Conservation (phyloP, 2,888 invertebrate species). For the Drosophila eohydei region DNA sequence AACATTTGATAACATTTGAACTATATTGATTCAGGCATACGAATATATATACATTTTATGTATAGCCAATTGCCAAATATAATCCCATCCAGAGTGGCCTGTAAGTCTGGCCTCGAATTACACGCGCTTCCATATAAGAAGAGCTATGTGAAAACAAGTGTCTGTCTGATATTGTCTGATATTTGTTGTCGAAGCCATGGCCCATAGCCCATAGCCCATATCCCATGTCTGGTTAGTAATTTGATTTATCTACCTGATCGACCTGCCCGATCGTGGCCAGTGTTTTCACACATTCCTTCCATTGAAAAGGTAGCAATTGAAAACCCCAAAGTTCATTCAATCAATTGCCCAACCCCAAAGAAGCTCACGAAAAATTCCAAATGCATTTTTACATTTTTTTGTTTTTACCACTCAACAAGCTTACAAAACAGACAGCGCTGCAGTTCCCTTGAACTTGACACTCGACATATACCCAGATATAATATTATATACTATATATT, state of each 20-base stretch:
- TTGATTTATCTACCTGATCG: constrained; percentile 7
- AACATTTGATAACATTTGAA: too few relatives aligned
- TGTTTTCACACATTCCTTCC: constrained; percentile 65
- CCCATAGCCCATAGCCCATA: not conserved
- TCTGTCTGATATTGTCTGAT: constrained; percentile 8
- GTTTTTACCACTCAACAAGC: constrained; percentile 42
- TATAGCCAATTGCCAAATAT: not conserved
- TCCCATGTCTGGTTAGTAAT: constrained; percentile 30
- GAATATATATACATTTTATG: not conserved
- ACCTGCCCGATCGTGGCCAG: constrained; percentile 22
- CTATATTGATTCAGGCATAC: not conserved
- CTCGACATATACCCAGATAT: constrained; percentile 49
- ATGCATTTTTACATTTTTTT: constrained; percentile 33
- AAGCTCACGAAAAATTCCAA: constrained; percentile 30
- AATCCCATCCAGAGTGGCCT: not conserved
- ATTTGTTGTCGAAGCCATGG: not conserved
- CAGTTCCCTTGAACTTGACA: constrained; percentile 84
- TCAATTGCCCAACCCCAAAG: constrained; percentile 52
- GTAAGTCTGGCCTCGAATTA: not conserved
- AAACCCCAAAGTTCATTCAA: constrained; percentile 73
- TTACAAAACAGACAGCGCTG: constrained; percentile 65
- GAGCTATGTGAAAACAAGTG: not conserved
- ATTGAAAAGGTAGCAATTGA: constrained; percentile 54
- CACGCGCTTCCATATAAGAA: constrained; percentile 11
- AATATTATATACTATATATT: constrained; percentile 27